phyloP scores from a whole-genome alignment of 2,888 invertebrate genomes.

The Gymnoscelis rufifasciata region DNA sequence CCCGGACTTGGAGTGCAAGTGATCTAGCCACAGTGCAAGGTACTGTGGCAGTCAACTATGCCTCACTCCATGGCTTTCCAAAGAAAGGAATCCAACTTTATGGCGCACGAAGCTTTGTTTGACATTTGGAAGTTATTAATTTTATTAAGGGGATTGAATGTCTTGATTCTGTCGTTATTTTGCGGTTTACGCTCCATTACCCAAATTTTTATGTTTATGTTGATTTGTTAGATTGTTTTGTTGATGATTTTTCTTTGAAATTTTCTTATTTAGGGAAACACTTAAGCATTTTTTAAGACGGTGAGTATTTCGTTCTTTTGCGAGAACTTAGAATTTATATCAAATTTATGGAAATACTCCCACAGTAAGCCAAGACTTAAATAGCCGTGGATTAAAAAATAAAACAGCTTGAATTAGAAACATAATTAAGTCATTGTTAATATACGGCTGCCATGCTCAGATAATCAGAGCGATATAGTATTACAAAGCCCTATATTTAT shows the following conservation, averaged over 20 bases:
- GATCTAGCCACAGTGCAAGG: not conserved
- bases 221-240: conserved; percentile 16
- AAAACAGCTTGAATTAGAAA: too few relatives aligned
- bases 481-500: too few relatives aligned
- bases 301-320: too few relatives aligned
- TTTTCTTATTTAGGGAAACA: not conserved
- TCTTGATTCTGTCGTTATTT: conserved; percentile 13
- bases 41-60: not conserved
- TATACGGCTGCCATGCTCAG: too few relatives aligned
- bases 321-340: too few relatives aligned
- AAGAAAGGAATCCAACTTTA: conserved; percentile 21
- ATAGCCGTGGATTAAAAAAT: too few relatives aligned
- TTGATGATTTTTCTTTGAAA: conserved; percentile 5
- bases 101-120: conserved; percentile 19
- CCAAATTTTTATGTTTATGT: conserved; percentile 13
- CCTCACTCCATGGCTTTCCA: conserved; percentile 8
- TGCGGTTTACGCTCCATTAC: conserved; percentile 18
- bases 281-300: too few relatives aligned
- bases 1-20: too few relatives aligned
- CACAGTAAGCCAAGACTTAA: too few relatives aligned
- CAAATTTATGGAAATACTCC: too few relatives aligned
- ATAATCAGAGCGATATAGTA: too few relatives aligned
- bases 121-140: conserved; percentile 16
- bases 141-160: conserved; percentile 14
- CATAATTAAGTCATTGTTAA: too few relatives aligned